These are phyloP conservation scores for Tupaia chinensis DNA, from an alignment of 2,113 vertebrate genomes.

Conservation along the genomic window DNA sequence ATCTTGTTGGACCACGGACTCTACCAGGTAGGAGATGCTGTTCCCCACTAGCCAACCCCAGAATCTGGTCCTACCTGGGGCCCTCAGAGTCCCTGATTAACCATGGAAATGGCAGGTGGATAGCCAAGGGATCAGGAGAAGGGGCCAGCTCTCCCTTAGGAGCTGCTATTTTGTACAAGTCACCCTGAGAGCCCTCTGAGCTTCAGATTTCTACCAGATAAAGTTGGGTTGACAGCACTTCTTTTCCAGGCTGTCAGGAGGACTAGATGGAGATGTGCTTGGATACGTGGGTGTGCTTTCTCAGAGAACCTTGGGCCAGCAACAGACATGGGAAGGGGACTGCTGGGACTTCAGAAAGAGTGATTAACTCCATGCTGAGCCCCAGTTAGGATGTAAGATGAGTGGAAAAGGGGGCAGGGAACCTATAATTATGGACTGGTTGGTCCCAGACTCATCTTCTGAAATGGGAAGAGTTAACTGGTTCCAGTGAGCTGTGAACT, in stretches of 20 bases:
- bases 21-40: constrained; percentile 92
- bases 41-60: background rate
- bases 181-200: background rate
- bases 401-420: background rate
- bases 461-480: background rate
- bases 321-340: background rate
- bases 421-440: background rate
- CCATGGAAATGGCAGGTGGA: background rate
- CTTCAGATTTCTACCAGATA: background rate
- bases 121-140: background rate
- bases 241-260: background rate
- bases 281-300: background rate
- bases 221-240: background rate
- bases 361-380: background rate
- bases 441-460: background rate
- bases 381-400: background rate
- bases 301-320: background rate
- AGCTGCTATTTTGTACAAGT: background rate
- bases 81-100: too few relatives aligned
- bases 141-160: rapidly evolving
- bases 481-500: background rate
- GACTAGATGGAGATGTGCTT: background rate
- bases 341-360: background rate
- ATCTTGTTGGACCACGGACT: constrained; percentile 97
- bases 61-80: too few relatives aligned